phyloP scores from a whole-genome alignment of 1,140 invertebrate genomes.

The Hesperophylax magnus region DNA sequence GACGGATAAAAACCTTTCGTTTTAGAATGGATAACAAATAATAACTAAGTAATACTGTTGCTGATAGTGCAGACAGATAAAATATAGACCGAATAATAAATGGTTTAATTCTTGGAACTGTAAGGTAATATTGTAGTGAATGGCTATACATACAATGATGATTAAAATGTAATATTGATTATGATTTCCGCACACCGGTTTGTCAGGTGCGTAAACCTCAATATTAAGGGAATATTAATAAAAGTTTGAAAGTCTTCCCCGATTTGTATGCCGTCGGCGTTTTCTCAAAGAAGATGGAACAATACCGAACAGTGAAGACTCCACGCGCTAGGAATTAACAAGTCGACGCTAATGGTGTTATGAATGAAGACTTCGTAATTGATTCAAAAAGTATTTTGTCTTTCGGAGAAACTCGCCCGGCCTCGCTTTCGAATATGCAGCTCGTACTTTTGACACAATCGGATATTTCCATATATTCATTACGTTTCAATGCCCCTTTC shows the following conservation, averaged over 20 bases:
- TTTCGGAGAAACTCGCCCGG: constrained; percentile 38
- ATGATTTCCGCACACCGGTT: too few species aligned
- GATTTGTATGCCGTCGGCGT: constrained; percentile 47
- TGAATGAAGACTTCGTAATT: constrained; percentile 39
- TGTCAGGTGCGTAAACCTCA: too few species aligned
- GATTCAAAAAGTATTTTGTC: constrained; percentile 33
- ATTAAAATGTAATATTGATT: too few species aligned
- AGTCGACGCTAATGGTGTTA: constrained; percentile 27
- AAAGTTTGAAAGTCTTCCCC: neutral
- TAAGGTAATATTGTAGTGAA: too few species aligned
- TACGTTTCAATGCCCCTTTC: constrained; percentile 15
- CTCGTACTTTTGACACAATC: constrained; percentile 34
- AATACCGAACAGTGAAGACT: constrained; percentile 52
- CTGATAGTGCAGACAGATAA: too few species aligned
- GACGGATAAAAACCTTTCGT: too few species aligned
- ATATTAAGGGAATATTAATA: too few species aligned
- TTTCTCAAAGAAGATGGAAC: constrained; percentile 42
- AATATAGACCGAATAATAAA: too few species aligned
- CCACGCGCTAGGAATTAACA: constrained; percentile 47
- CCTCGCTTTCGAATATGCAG: constrained; percentile 37
- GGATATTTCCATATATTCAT: constrained; percentile 29
- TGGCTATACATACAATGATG: too few species aligned
- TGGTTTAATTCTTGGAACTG: too few species aligned
- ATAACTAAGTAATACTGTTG: too few species aligned
- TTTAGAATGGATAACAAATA: too few species aligned